A percentile compares a stretch with the other conserved stretches of the same genome.
phyloP scores from a whole-genome alignment of 1,140 invertebrate species.

The Ceratina calcarata region DNA sequence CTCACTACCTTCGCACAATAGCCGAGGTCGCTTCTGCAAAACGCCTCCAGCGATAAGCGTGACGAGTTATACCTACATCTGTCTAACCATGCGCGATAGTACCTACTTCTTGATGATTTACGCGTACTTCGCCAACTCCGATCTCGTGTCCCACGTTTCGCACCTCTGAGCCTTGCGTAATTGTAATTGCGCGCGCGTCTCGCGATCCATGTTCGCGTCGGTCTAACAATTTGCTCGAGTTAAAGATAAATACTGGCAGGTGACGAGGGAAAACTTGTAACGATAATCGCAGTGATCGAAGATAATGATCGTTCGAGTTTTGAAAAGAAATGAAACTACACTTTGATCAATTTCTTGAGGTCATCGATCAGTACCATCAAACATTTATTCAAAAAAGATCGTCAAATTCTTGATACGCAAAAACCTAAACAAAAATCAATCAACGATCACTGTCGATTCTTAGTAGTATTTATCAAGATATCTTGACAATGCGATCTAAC shows the following conservation, averaged over 20 bases:
- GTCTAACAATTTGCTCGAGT: constrained; percentile 8
- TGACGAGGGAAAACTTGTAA: not conserved
- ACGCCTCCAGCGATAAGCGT: not conserved
- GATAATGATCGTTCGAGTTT: too few relatives aligned
- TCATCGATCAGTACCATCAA: not conserved
- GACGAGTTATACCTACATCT: constrained; percentile 11
- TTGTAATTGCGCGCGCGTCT: not conserved
- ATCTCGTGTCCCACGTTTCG: not conserved
- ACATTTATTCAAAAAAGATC: too few relatives aligned
- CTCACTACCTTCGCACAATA: not conserved
- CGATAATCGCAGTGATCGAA: not conserved
- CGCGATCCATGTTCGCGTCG: not conserved
- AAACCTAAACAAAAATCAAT: too few relatives aligned
- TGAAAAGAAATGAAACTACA: too few relatives aligned
- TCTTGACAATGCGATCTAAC: too few relatives aligned
- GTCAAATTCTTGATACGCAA: too few relatives aligned
- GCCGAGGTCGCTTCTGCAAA: too few relatives aligned
- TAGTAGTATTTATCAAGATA: too few relatives aligned
- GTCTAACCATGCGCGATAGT: not conserved
- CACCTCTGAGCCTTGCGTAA: not conserved
- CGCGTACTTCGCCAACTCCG: not conserved
- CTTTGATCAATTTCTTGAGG: too few relatives aligned
- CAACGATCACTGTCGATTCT: too few relatives aligned
- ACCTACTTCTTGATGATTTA: not conserved
- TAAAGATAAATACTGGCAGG: not conserved